A percentile compares a stretch with the other conserved stretches of the same genome.
Evolutionary conservation across 2,113 vertebrate genomes (phyloP).

Genomic region (Malurus elegans): DNA sequence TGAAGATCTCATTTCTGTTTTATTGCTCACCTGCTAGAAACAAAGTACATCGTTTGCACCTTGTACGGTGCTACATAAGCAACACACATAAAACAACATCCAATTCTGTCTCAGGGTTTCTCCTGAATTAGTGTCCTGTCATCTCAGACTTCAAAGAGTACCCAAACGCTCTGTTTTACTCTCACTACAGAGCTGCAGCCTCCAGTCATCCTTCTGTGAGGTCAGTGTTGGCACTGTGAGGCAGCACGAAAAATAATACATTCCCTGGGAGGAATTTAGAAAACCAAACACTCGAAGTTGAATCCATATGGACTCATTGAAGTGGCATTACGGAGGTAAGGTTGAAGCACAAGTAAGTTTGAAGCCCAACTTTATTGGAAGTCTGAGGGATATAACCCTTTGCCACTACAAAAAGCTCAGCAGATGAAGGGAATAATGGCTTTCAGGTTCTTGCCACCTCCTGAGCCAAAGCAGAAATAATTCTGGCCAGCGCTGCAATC

Average conservation of each 20-base stretch:
- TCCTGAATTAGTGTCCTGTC: neutral
- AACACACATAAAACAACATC: neutral
- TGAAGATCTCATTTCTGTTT: neutral
- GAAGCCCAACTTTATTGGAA: neutral
- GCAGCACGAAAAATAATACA: neutral
- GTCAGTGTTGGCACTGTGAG: neutral
- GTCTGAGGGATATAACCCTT: neutral
- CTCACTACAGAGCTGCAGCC: neutral
- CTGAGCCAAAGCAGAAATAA: constrained; percentile 15
- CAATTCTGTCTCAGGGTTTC: neutral
- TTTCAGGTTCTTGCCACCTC: neutral
- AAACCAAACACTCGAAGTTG: neutral
- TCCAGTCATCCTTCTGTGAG: neutral
- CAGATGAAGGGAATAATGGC: neutral
- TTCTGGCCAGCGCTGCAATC: neutral
- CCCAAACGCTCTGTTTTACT: neutral
- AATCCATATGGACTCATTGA: neutral
- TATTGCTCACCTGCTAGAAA: neutral
- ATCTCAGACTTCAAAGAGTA: neutral
- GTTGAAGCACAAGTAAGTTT: neutral
- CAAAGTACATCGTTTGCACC: neutral
- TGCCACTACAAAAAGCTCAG: neutral
- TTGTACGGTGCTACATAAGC: neutral
- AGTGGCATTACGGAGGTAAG: neutral
- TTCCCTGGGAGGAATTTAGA: neutral